Evolutionary conservation across 2,797 vertebrate species (phyloP).

Genomic region (Bufotes viridis): DNA sequence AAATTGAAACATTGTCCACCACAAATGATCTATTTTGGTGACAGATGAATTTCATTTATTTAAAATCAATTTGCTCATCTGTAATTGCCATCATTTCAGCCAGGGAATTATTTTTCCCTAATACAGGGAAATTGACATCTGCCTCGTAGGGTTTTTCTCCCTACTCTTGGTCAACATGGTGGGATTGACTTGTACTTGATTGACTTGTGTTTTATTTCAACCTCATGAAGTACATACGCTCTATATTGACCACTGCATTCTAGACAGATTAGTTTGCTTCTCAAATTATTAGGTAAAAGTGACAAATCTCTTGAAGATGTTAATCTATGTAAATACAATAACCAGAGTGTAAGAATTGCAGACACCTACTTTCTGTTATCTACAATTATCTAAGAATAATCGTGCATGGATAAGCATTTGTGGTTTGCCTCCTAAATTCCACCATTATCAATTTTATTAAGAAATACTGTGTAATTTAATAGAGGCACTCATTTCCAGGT

Average conservation of each 20-base stretch:
- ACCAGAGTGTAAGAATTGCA: neutral
- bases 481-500: neutral
- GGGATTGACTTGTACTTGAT: too few species aligned
- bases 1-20: too few species aligned
- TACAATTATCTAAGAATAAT: neutral
- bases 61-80: too few species aligned
- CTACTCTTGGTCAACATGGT: too few species aligned
- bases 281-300: neutral
- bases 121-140: too few species aligned
- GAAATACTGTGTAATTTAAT: slow-evolving; percentile 23
- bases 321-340: neutral
- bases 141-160: too few species aligned
- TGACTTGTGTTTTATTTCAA: neutral
- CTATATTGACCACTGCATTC: neutral
- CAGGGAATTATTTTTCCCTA: too few species aligned
- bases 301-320: neutral
- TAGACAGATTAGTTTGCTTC: neutral
- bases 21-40: too few species aligned
- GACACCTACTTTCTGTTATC: neutral
- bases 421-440: slow-evolving; percentile 6
- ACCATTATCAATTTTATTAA: neutral
- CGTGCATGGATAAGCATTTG: neutral
- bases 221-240: too few species aligned
- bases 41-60: too few species aligned
- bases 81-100: too few species aligned